These are phyloP conservation scores for Hylia prasina DNA, from an alignment of 2,113 vertebrate genomes.

Conservation along the genomic window DNA sequence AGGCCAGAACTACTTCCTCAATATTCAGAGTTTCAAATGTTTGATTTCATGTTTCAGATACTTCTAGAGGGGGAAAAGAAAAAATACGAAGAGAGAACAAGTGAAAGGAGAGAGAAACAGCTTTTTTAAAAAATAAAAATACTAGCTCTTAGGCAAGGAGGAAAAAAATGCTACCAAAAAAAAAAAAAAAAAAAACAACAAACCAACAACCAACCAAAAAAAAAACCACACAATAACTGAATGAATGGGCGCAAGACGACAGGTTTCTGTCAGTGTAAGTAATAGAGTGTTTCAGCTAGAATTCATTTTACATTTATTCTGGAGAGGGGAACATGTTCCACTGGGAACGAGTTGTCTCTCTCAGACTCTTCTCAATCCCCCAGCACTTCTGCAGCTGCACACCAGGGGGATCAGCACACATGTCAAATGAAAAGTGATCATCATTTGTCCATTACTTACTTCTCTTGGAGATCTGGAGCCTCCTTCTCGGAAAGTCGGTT, in stretches of 20 bases:
- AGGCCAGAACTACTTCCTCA: background rate
- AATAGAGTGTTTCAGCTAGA: background rate
- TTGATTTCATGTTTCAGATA: background rate
- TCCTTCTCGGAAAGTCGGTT: conserved; percentile 95
- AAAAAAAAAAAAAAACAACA: accelerated
- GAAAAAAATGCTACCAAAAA: background rate
- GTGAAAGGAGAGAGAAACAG: background rate
- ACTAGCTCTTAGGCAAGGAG: background rate
- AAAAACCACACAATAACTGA: background rate
- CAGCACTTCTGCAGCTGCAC: background rate
- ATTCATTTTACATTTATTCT: background rate
- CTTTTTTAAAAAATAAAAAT: background rate
- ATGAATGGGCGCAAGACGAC: background rate
- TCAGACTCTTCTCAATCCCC: background rate
- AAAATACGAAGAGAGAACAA: background rate
- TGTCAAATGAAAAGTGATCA: background rate
- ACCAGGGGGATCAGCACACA: background rate
- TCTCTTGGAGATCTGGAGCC: conserved; percentile 89
- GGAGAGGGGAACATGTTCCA: background rate
- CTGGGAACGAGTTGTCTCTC: background rate
- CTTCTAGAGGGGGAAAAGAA: accelerated
- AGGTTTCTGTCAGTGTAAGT: background rate
- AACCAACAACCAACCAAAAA: too few species aligned
- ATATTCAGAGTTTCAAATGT: background rate
- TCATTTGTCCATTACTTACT: conserved; percentile 73